Evolutionary conservation across 1,140 invertebrate species (phyloP).

Genomic region (Drosophila sp.): DNA sequence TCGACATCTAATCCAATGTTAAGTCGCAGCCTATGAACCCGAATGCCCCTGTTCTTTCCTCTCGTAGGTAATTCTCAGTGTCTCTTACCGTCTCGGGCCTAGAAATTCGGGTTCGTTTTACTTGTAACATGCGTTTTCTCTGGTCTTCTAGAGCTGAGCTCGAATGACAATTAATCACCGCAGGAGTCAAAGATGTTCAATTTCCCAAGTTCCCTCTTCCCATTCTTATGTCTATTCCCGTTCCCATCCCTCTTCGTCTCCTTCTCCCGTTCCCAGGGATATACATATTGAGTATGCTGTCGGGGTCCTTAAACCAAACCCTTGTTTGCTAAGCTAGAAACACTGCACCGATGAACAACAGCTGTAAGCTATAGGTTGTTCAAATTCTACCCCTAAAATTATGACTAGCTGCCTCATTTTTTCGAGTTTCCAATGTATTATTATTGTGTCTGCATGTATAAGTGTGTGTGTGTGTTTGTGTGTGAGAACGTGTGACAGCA

Average conservation of each 20-base stretch:
- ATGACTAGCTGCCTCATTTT: conserved; percentile 54
- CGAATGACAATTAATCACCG: conserved; percentile 80
- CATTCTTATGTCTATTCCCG: conserved; percentile 2
- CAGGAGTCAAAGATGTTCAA: conserved; percentile 80
- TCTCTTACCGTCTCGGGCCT: conserved; percentile 10
- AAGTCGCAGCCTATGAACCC: conserved; percentile 59
- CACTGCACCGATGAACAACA: conserved; percentile 50
- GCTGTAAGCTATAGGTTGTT: conserved; percentile 58
- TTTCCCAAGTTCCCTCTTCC: conserved; percentile 22
- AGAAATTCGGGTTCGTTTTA: conserved; percentile 15
- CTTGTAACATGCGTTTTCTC: conserved; percentile 43
- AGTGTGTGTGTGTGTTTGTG: neutral
- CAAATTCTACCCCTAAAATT: conserved; percentile 70
- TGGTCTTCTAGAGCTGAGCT: conserved; percentile 24
- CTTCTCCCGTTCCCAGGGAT: conserved; percentile 60
- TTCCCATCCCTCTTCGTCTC: too few relatives aligned
- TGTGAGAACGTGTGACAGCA: conserved; percentile 46
- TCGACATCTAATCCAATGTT: conserved; percentile 78
- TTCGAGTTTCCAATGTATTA: conserved; percentile 18
- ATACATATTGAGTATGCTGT: conserved; percentile 25
- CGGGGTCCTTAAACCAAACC: conserved; percentile 58
- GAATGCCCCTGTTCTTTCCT: conserved; percentile 11
- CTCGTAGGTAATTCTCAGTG: conserved; percentile 27
- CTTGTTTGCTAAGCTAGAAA: conserved; percentile 69
- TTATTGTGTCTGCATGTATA: conserved; percentile 38